Conservation (phyloP, 2,797 vertebrate genomes). For the Tangara arthus region DNA sequence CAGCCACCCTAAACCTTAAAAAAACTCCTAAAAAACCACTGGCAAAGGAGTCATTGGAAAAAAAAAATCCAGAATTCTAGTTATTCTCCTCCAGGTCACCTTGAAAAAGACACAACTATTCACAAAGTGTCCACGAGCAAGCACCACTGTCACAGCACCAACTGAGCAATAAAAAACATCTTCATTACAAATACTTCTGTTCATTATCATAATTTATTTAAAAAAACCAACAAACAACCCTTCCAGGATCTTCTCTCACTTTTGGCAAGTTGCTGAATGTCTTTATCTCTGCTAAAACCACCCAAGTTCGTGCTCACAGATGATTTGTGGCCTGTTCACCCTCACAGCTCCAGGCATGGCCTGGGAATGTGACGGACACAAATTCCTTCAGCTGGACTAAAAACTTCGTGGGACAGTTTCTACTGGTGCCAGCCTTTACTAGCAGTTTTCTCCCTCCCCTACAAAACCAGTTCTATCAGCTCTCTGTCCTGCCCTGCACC, state of each 20-base stretch:
- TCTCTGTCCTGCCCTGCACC: not conserved
- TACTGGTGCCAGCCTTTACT: not conserved
- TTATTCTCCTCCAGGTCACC: not conserved
- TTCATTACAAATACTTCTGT: not conserved
- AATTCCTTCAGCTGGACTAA: not conserved
- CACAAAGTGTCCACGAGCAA: not conserved
- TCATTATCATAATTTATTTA: not conserved
- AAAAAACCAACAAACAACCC: not conserved
- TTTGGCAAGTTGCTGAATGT: not conserved
- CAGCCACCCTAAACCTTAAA: not conserved
- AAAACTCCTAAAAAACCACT: not conserved
- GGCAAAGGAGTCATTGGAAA: not conserved
- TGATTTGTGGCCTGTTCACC: not conserved
- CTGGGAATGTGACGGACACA: not conserved
- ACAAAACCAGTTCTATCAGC: not conserved
- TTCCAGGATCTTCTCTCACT: rapidly evolving
- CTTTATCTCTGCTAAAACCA: not conserved
- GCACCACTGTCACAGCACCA: not conserved
- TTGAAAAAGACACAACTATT: not conserved
- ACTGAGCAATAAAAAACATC: not conserved
- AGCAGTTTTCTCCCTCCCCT: not conserved
- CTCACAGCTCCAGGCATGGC: not conserved
- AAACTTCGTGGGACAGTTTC: not conserved
- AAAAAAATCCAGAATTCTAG: not conserved
- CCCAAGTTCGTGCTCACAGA: not conserved